Percentiles rank a stretch among this genome's conserved stretches.
Conservation (phyloP, 1,140 invertebrate species). For the Philaenus spumarius region DNA sequence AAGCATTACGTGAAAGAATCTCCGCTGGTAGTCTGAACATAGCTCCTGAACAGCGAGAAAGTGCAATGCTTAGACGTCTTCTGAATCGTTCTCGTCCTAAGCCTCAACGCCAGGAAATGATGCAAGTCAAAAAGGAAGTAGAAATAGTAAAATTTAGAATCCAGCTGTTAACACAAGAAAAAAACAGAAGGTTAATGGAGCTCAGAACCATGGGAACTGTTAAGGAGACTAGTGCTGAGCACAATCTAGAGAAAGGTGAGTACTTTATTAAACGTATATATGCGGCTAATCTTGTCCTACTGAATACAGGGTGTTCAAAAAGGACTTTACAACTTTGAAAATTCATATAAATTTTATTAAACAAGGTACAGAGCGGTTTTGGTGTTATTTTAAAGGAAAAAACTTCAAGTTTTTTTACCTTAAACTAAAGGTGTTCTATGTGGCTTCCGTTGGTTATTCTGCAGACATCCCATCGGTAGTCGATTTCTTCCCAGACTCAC, state of each 20-base stretch:
- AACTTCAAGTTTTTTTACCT: too few relatives aligned
- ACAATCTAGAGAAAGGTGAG: conserved; percentile 45
- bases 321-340: too few relatives aligned
- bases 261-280: too few relatives aligned
- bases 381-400: too few relatives aligned
- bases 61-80: conserved; percentile 29
- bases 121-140: conserved; percentile 42
- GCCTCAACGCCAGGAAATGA: conserved; percentile 12
- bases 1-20: conserved; percentile 46
- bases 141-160: conserved; percentile 51
- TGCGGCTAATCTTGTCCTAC: too few relatives aligned
- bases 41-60: conserved; percentile 16
- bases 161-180: conserved; percentile 49
- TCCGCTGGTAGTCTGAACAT: conserved; percentile 35
- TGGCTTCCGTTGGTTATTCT: too few relatives aligned
- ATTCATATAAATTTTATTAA: too few relatives aligned
- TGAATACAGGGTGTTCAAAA: too few relatives aligned
- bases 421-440: too few relatives aligned
- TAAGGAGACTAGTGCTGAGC: conserved; percentile 32
- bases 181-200: conserved; percentile 40
- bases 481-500: too few relatives aligned
- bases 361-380: too few relatives aligned
- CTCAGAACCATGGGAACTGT: conserved; percentile 33
- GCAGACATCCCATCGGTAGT: too few relatives aligned
- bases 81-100: conserved; percentile 28